Conservation (phyloP, 2,888 invertebrate species). For the Chrysina gloriosa region DNA sequence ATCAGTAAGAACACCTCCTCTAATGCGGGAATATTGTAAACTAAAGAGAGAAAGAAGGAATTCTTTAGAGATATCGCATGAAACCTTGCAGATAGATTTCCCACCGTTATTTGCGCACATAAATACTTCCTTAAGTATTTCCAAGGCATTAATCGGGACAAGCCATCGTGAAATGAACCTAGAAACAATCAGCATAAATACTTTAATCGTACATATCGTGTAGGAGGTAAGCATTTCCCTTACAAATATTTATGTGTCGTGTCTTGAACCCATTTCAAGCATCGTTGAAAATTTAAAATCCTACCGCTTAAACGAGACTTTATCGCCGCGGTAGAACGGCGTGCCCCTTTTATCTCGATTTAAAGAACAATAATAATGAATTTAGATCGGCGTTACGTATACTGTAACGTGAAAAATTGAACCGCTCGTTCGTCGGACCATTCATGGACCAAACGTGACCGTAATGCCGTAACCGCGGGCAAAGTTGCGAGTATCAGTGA, state of each 20-base stretch:
- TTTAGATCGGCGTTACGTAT: slow-evolving; percentile 10
- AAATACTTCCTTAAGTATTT: too few species aligned
- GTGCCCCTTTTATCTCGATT: slow-evolving; percentile 23
- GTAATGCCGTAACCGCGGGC: slow-evolving; percentile 29
- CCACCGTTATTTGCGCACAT: too few species aligned
- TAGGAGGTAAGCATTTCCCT: slow-evolving; percentile 10
- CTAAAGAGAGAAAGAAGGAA: too few species aligned
- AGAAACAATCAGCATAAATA: neutral
- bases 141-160: too few species aligned
- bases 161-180: too few species aligned
- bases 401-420: slow-evolving; percentile 10
- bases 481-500: slow-evolving; percentile 28
- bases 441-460: slow-evolving; percentile 36
- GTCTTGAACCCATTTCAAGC: slow-evolving; percentile 21
- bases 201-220: neutral
- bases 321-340: neutral
- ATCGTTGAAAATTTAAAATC: neutral
- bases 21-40: too few species aligned
- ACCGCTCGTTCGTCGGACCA: slow-evolving; percentile 2
- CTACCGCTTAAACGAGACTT: neutral
- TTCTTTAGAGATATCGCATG: too few species aligned
- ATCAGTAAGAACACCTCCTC: too few species aligned
- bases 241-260: slow-evolving; percentile 3
- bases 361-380: slow-evolving; percentile 20
- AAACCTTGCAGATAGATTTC: too few species aligned